Percentiles rank a stretch among this genome's conserved stretches.
Evolutionary conservation across 2,888 invertebrate genomes (phyloP).

Genomic region (Nephrotoma guestfalica): DNA sequence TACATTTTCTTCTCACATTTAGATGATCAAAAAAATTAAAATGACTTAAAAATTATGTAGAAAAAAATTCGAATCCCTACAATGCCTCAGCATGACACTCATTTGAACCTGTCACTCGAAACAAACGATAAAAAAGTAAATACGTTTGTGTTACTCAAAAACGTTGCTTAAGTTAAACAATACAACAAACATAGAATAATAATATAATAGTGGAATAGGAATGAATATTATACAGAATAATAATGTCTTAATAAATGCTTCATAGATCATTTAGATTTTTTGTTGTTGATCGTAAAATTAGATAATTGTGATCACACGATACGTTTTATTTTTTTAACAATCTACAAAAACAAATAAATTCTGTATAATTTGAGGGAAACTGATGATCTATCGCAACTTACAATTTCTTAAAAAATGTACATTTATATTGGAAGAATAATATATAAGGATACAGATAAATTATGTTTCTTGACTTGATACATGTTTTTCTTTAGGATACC

Average conservation of each 20-base stretch:
- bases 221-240: background rate
- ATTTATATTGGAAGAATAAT: background rate
- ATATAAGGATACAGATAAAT: background rate
- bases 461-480: background rate
- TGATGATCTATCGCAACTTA: background rate
- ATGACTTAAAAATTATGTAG: background rate
- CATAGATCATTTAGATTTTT: conserved; percentile 1
- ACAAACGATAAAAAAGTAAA: conserved; percentile 2
- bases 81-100: conserved; percentile 5
- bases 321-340: background rate
- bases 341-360: background rate
- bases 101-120: conserved; percentile 7
- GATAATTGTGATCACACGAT: background rate
- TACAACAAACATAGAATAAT: background rate
- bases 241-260: conserved; percentile 7
- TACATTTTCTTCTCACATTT: background rate
- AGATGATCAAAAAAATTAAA: background rate
- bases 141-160: background rate
- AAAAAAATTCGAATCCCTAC: background rate
- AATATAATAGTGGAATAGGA: background rate
- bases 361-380: background rate
- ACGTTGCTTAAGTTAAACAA: background rate
- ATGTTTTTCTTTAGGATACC: background rate
- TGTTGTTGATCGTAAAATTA: background rate
- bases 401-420: background rate